Base-by-base conservation (phyloP, 2,113 vertebrate genomes). In the Choloepus hoffmanni region DNA sequence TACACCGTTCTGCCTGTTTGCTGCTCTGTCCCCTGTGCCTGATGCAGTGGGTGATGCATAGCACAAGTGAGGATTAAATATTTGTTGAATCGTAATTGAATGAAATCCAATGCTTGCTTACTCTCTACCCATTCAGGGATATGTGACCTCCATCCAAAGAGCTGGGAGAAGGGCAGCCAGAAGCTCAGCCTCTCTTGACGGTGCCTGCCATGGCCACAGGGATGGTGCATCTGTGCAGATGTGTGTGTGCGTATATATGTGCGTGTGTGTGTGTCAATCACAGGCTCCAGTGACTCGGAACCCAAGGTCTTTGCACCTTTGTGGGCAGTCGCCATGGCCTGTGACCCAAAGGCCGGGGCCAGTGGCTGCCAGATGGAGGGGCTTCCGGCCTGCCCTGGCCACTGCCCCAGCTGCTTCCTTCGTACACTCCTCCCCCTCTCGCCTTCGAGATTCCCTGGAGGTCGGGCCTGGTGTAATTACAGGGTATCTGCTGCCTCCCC, bases 401-500 rank as follows among this genome's bases (percentile, higher is more conserved):
- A 14, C 89, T 74, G 74, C 85, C 90, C 88, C 50, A 5, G 68
- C 50, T n/a, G 81, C 72, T 90, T 90, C 83, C 92, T 94, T 81
- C 79, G 58, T 3, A 3, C 15, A 89, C n/a, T 82, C 14, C 70
- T 83, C 78, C 15, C 70, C 83, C 79, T 91, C 95, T 81, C 7
- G 14, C 24, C 70, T 92, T 96, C 62, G 73, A 88, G 97, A 91
- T 95, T 96, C 89, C 97, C 92, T 0, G 89, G 96, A 97, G 97
- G 9, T 95, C 95, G 98, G 96, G 96, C 97, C 96, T 98, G 96
- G 90, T 98, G 98, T 98, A 98, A 98, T 98, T 98, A 98, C 97
- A 85, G 97, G 98, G 98, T 98, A 98, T 97, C 96, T 98, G 89
- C 97, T 97, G 98, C 98, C 97, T 98, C 95, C 81, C 97, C 97